phyloP scores from a whole-genome alignment of 2,888 invertebrate genomes.

The Pollenia angustigena region DNA sequence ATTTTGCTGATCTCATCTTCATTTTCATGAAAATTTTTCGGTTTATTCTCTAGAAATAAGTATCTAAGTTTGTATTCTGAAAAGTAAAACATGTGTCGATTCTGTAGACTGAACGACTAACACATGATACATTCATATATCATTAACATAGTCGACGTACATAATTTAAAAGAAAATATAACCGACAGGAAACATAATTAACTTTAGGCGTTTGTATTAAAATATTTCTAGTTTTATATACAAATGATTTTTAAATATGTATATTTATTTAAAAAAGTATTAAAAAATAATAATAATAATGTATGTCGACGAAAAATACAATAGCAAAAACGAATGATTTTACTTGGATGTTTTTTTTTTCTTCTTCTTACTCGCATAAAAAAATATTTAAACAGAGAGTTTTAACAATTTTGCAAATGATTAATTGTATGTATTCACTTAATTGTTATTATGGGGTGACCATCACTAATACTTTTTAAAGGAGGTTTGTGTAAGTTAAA shows the following conservation, averaged over 20 bases:
- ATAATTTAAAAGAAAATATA: constrained; percentile 48
- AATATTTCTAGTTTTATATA: too few species aligned
- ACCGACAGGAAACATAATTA: constrained; percentile 65
- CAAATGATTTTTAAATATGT: too few species aligned
- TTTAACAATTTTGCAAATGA: constrained; percentile 21
- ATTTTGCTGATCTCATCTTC: constrained; percentile 71
- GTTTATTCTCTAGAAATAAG: background rate
- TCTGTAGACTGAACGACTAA: constrained; percentile 5
- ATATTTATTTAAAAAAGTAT: too few species aligned
- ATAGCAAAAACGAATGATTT: too few species aligned
- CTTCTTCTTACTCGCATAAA: background rate
- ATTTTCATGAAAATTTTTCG: constrained; percentile 57
- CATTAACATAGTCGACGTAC: background rate
- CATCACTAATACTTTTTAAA: background rate
- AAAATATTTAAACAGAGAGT: constrained; percentile 4
- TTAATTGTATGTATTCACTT: constrained; percentile 2
- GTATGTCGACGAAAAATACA: too few species aligned
- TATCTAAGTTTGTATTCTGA: background rate
- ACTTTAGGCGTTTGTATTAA: background rate
- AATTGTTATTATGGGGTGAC: background rate
- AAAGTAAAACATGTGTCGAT: constrained; percentile 59
- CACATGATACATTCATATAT: constrained; percentile 5
- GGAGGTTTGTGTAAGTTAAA: too few species aligned
- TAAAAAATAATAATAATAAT: too few species aligned
- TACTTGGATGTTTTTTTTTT: background rate